Base-by-base conservation (phyloP, 30 jellyfish, hydroid and myxozoan species). In the Pseudorhiza aurosa region DNA sequence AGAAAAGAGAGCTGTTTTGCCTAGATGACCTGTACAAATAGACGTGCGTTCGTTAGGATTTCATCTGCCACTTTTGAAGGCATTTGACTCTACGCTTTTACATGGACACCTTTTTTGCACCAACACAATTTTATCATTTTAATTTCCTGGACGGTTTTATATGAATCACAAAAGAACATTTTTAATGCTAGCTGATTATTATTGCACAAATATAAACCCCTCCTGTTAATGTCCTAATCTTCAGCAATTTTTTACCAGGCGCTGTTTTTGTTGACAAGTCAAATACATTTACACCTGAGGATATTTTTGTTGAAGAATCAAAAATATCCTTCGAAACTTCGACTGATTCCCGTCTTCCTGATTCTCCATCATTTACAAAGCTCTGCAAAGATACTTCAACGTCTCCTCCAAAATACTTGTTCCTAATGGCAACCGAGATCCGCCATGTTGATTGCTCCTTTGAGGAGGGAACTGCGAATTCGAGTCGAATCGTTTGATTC, bases 181-280 rank as follows among this genome's bases (percentile, higher is more conserved):
- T 8, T n/a, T n/a, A n/a, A n/a, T 0, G 0, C 24, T 58, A 77
- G 75, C 77, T 85, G 6, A 81, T 75, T 28, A 90, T 83, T 21
- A 90, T 90, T 6, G 87, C 90, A 50, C 96, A 81, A 14, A 90
- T 40, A 32, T 58, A 74, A 10, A 90, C 81, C 19, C 97, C 97
- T 0, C 96, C 97, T 14, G 83, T 59, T 0, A 74, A 17, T 9
- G 97, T 90, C 17, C 46, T 60, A 0, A 90, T 69, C 21, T 19
- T 25, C 31, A 90, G 37, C 2, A 74, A 40, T 40, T 76, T 85
- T 14, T 65, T 67, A 0, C 97, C 97, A 4, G 90, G 64, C 18
- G 60, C 74, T 22, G 86, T 75, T n/a, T 49, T 29, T 7, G 47
- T 62, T 19, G 80, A 93, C 51, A 90, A 64, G 31, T 83, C 91